Base-by-base conservation (phyloP, 1,140 invertebrate species). In the Drosophila pruinosa region DNA sequence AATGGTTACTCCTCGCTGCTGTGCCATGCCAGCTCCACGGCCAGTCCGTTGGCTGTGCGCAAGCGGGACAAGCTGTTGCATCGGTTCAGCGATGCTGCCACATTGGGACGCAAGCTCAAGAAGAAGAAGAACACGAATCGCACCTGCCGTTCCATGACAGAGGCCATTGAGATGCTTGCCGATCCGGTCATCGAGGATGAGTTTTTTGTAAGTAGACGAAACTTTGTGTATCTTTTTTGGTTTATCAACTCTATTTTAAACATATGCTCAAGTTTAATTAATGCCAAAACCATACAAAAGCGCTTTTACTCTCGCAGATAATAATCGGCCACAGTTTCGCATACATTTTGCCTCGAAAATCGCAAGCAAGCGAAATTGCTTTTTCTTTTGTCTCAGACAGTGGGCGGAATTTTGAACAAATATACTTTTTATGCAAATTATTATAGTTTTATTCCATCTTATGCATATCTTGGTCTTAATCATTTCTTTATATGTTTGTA, bases 101-200 rank as follows among this genome's bases (percentile, higher is more conserved):
- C 90, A n/a, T 31, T 91, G 72, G 90, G 90, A 14, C 72, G 89
- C 21, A 89, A 90, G 47, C 70, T 90, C 17, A 91, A 91, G 58
- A 90, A 91, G 43, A 91, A 91, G 72, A 90, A 90, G 73, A 90
- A 91, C 58, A 91, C 79, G 12, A 91, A 89, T 58, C 81, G 90
- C 65, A 89, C 86, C 48, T 91, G 89, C 59, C 81, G 85, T 43
- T 91, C 90, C 24, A 91, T 91, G 90, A 90, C 90, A 2, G 90
- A 91, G 52, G 76, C 90, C 69, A 90, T 91, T n/a, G 90, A 91
- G 70, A 89, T 91, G 86, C 83, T 91, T 3, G 90, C 89, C 19
- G 90, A 91, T 88, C 90, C 90, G 12, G 90, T 91, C 19, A 90
- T 90, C 48, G 90, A 91, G 72, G 90, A 91, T 88, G 89, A 90